Conservation (phyloP, 2,797 vertebrate species). For the Urosaurus nigricauda region DNA sequence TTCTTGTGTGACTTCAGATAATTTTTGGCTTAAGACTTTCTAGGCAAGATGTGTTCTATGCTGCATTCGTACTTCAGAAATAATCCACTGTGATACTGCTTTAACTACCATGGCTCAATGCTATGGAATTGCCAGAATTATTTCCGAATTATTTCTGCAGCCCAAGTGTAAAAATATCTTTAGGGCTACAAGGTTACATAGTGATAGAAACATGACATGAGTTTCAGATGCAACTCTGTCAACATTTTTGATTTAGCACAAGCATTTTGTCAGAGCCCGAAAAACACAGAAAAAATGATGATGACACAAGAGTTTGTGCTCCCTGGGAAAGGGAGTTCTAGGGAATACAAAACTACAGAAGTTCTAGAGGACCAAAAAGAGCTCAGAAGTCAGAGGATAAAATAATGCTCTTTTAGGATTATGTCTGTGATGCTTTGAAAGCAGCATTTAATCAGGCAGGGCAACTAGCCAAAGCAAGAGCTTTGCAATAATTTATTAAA, state of each 20-base stretch:
- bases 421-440: slow-evolving; percentile 17
- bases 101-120: too few species aligned
- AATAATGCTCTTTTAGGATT: slow-evolving; percentile 32
- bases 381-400: slow-evolving; percentile 9
- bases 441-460: slow-evolving; percentile 41
- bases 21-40: too few species aligned
- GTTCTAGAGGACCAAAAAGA: background rate
- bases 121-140: too few species aligned
- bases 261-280: background rate
- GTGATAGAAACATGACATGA: background rate
- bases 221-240: background rate
- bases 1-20: too few species aligned
- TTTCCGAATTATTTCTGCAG: too few species aligned
- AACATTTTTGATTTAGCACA: background rate
- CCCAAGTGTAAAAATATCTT: background rate
- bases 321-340: background rate
- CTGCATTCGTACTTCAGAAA: too few species aligned
- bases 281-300: background rate
- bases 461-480: slow-evolving; percentile 20
- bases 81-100: too few species aligned
- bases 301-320: background rate
- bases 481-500: slow-evolving; percentile 40
- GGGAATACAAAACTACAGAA: background rate
- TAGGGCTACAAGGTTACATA: background rate
- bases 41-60: too few species aligned